A percentile compares a stretch with the other conserved stretches of the same genome.
Evolutionary conservation across 1,140 invertebrate genomes (phyloP).

Genomic region (Cyclina sinensis): DNA sequence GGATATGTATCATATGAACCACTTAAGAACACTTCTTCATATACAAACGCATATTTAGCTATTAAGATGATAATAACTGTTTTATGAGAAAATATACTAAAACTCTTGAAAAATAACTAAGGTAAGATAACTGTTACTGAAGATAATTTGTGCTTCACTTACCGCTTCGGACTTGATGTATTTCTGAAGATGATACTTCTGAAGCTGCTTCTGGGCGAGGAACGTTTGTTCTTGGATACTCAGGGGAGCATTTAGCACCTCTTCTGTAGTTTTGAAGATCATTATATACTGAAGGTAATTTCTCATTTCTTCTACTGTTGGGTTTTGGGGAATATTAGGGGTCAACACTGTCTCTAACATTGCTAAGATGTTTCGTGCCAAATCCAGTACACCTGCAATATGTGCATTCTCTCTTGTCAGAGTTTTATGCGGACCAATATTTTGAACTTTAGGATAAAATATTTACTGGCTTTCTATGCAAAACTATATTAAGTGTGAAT

Average conservation of each 20-base stretch:
- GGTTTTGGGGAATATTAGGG: slow-evolving; percentile 54
- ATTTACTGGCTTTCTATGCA: too few relatives aligned
- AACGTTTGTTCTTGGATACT: slow-evolving; percentile 60
- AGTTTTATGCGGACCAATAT: too few relatives aligned
- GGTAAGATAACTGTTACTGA: too few relatives aligned
- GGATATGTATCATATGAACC: too few relatives aligned
- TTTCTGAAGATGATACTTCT: slow-evolving; percentile 59
- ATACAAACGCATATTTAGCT: too few relatives aligned
- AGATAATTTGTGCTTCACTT: neutral
- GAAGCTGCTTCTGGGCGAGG: slow-evolving; percentile 53
- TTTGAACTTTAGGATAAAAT: too few relatives aligned
- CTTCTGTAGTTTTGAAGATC: slow-evolving; percentile 35
- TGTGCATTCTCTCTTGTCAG: too few relatives aligned
- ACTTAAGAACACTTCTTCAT: too few relatives aligned
- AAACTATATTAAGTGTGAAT: too few relatives aligned
- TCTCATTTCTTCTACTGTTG: slow-evolving; percentile 59
- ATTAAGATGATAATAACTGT: too few relatives aligned
- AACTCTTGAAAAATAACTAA: too few relatives aligned
- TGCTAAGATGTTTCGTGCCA: slow-evolving; percentile 36
- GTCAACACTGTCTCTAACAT: slow-evolving; percentile 35
- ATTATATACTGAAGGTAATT: slow-evolving; percentile 49
- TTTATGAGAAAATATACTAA: too few relatives aligned
- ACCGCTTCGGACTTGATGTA: slow-evolving; percentile 49
- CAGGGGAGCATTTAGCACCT: neutral
- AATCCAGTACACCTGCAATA: neutral